A percentile compares a stretch with the other conserved stretches of the same genome.
phyloP scores from a whole-genome alignment of 2,113 vertebrate species.

The Aegotheles bennettii region DNA sequence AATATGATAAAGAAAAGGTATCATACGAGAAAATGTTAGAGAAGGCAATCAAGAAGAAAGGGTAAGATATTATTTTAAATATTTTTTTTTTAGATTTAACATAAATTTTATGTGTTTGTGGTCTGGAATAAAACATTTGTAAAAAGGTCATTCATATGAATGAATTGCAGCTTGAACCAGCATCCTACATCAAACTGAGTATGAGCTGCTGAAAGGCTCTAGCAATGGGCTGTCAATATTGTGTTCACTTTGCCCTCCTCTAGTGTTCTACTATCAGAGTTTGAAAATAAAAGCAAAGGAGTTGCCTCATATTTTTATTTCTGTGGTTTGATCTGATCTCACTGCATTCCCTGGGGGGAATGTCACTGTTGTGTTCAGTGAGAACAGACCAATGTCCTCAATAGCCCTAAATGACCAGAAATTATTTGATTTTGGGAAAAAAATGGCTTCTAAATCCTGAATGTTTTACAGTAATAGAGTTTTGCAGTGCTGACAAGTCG shows the following conservation, averaged over 20 bases:
- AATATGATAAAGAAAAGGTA: conserved; percentile 92
- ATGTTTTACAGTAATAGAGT: not conserved
- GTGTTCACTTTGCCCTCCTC: not conserved
- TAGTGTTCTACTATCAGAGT: not conserved
- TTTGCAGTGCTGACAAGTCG: not conserved
- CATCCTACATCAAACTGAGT: not conserved
- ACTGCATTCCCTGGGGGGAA: not conserved
- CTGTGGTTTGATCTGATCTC: not conserved
- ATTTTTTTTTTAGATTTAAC: not conserved
- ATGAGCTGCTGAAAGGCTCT: not conserved
- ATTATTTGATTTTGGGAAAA: not conserved
- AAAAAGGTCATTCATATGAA: not conserved
- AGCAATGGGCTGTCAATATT: not conserved
- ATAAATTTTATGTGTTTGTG: not conserved
- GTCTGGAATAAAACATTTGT: not conserved
- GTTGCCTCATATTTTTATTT: not conserved
- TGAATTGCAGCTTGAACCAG: not conserved
- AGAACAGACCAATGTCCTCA: not conserved
- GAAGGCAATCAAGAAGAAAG: conserved; percentile 95
- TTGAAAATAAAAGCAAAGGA: not conserved
- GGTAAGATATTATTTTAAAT: conserved; percentile 73
- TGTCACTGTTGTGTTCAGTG: not conserved
- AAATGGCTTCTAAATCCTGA: not conserved
- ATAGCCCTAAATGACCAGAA: not conserved
- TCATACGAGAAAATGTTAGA: conserved; percentile 91